Evolutionary conservation across 2,797 vertebrate genomes (phyloP).

Genomic region (Percopsis omiscomaycus): DNA sequence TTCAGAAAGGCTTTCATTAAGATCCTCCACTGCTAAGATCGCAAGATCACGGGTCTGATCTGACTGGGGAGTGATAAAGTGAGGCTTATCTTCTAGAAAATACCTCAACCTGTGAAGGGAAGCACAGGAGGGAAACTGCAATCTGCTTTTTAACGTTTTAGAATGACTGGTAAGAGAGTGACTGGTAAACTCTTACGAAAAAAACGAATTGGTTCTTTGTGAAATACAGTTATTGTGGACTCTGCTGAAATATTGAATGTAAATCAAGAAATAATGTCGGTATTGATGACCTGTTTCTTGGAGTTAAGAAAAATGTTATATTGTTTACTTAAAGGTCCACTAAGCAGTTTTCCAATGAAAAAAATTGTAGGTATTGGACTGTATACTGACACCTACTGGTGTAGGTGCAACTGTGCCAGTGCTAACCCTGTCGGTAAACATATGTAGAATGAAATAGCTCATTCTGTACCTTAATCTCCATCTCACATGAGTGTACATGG

Average conservation of each 20-base stretch:
- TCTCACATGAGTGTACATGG: neutral
- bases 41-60: constrained; percentile 28
- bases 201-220: constrained; percentile 44
- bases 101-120: constrained; percentile 69
- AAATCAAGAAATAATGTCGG: constrained; percentile 73
- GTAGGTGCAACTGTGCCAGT: too few relatives aligned
- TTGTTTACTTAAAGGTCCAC: constrained; percentile 51
- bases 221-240: constrained; percentile 48
- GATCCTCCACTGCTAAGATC: constrained; percentile 91
- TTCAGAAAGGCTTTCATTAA: constrained; percentile 99
- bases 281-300: constrained; percentile 60
- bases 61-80: constrained; percentile 42
- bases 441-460: too few relatives aligned
- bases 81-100: constrained; percentile 52
- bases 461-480: too few relatives aligned
- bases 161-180: constrained; percentile 30
- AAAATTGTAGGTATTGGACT: too few relatives aligned
- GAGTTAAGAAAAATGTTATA: constrained; percentile 44
- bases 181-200: constrained; percentile 40
- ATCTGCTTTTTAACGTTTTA: constrained; percentile 35
- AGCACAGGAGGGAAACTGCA: constrained; percentile 39
- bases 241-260: constrained; percentile 73
- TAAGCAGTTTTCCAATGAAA: too few relatives aligned
- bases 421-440: too few relatives aligned
- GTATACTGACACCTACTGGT: too few relatives aligned